Conservation (phyloP, 1,140 invertebrate species). For the Eulimnadia texana region DNA sequence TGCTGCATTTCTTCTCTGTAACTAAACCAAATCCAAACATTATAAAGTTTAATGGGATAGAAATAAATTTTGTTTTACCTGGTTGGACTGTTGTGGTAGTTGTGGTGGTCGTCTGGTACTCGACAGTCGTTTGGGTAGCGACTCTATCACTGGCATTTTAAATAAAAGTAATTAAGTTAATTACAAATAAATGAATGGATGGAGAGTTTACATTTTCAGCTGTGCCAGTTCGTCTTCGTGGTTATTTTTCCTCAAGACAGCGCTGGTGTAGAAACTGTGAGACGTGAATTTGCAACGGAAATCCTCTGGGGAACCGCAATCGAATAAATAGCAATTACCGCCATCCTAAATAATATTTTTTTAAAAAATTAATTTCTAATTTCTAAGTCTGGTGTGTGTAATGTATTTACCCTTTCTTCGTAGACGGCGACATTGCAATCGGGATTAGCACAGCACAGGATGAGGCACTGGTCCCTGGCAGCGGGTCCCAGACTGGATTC, state of each 20-base stretch:
- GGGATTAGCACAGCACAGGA: conserved; percentile 69
- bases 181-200: neutral
- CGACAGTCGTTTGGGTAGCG: neutral
- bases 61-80: neutral
- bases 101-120: conserved; percentile 12
- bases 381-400: neutral
- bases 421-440: conserved; percentile 81
- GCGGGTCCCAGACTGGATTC: conserved; percentile 53
- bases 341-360: conserved; percentile 55
- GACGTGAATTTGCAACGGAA: conserved; percentile 84
- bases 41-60: neutral
- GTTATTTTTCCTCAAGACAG: conserved; percentile 47
- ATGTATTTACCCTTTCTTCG: conserved; percentile 61
- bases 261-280: conserved; percentile 78
- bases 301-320: conserved; percentile 71
- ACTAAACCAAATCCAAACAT: neutral
- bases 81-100: conserved; percentile 12
- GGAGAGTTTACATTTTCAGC: conserved; percentile 31
- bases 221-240: conserved; percentile 67
- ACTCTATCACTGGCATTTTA: no score
- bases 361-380: conserved; percentile 16
- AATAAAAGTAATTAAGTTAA: no score
- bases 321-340: conserved; percentile 80
- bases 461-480: conserved; percentile 60
- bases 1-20: conserved; percentile 41